A percentile compares a stretch with the other conserved stretches of the same genome.
phyloP scores from a whole-genome alignment of 2,113 vertebrate genomes.

The Silurus asotus region DNA sequence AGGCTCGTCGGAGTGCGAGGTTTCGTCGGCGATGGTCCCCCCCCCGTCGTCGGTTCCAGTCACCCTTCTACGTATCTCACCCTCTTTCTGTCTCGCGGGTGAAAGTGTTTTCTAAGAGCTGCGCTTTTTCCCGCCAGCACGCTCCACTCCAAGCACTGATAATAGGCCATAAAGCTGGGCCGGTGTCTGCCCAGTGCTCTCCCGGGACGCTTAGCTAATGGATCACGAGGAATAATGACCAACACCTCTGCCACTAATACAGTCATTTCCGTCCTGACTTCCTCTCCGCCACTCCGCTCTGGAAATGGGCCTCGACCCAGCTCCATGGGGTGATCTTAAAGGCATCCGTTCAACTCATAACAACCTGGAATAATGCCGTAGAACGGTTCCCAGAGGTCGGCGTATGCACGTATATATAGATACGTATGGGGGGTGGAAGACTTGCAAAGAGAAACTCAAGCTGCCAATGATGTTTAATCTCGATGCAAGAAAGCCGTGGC shows the following conservation, averaged over 20 bases:
- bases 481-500: neutral
- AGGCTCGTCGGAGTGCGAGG: neutral
- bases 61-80: neutral
- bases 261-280: conserved; percentile 48
- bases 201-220: conserved; percentile 57
- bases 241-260: conserved; percentile 45
- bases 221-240: conserved; percentile 56
- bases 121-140: conserved; percentile 29
- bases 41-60: neutral
- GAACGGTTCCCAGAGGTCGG: conserved; percentile 13
- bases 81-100: conserved; percentile 9
- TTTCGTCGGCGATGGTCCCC: neutral
- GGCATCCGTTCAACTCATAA: conserved; percentile 75
- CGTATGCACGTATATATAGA: neutral
- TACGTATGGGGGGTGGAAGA: too few relatives aligned
- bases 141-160: conserved; percentile 38
- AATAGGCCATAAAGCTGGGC: conserved; percentile 39
- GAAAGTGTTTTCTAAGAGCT: conserved; percentile 8
- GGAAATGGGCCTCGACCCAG: conserved; percentile 65
- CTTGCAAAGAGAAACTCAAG: neutral
- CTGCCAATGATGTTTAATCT: neutral
- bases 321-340: conserved; percentile 62
- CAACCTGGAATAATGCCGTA: conserved; percentile 56
- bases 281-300: conserved; percentile 43
- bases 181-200: conserved; percentile 31